phyloP scores from a whole-genome alignment of 2,113 vertebrate species.

The Uria aalge region DNA sequence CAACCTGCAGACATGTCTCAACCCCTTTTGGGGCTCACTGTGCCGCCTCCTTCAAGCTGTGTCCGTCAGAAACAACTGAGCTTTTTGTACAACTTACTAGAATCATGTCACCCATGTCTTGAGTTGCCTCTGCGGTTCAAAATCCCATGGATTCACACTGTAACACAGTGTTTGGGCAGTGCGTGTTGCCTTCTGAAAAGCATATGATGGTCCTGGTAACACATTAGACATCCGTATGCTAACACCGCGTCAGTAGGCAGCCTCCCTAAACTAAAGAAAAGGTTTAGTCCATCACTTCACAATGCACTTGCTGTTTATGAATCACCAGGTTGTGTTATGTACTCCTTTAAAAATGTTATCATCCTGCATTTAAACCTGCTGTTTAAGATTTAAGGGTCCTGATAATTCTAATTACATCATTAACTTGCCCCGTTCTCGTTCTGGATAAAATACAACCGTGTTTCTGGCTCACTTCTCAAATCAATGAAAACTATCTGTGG shows the following conservation, averaged over 20 bases:
- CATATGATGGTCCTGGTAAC: neutral
- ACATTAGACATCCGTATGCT: neutral
- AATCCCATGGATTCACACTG: neutral
- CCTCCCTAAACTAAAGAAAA: neutral
- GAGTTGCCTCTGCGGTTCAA: neutral
- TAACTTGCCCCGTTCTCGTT: slow-evolving; percentile 54
- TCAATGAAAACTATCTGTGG: slow-evolving; percentile 45
- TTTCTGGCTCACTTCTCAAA: slow-evolving; percentile 48
- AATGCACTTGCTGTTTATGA: neutral
- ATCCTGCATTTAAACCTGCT: slow-evolving; percentile 51
- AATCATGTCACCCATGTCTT: neutral
- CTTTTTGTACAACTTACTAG: neutral
- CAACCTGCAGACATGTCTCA: neutral
- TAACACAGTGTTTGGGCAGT: neutral
- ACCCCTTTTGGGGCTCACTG: neutral
- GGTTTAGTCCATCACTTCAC: neutral
- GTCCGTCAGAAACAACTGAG: neutral
- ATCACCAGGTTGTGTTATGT: neutral
- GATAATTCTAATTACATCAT: slow-evolving; percentile 67
- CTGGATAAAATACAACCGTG: slow-evolving; percentile 33
- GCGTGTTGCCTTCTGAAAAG: neutral
- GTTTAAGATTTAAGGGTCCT: slow-evolving; percentile 49
- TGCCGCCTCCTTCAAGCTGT: neutral
- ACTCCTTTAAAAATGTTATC: slow-evolving; percentile 57
- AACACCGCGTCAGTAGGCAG: neutral